Conservation (phyloP, 2,113 vertebrate genomes). For the Platysteira castanea region DNA sequence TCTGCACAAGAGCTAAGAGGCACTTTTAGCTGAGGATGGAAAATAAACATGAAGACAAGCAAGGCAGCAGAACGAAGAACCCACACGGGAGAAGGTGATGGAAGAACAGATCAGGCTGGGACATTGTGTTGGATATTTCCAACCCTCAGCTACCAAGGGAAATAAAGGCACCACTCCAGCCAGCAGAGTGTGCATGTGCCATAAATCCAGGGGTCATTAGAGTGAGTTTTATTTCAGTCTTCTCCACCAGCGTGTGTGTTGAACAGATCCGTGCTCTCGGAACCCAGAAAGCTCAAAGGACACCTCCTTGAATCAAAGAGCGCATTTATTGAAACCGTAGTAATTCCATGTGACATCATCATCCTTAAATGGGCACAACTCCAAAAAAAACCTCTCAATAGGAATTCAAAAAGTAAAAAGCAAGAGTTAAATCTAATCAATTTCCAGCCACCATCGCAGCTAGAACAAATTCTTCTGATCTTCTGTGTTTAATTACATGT, state of each 20-base stretch:
- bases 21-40: not conserved
- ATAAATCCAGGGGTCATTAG: not conserved
- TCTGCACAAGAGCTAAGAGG: not conserved
- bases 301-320: not conserved
- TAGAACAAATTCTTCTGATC: not conserved
- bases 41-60: not conserved
- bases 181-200: not conserved
- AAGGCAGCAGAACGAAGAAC: not conserved
- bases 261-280: not conserved
- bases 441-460: not conserved
- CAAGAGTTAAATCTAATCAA: not conserved
- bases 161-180: not conserved
- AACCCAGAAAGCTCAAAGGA: not conserved
- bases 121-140: not conserved
- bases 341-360: not conserved
- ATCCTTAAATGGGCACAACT: not conserved
- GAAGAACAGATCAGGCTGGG: not conserved
- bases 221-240: not conserved
- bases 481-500: not conserved
- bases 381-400: not conserved
- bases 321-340: fast-evolving
- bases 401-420: not conserved
- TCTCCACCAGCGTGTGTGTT: not conserved
- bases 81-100: not conserved
- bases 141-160: not conserved